Evolutionary conservation across 2,888 invertebrate genomes (phyloP).

Genomic region (Melieria picta): DNA sequence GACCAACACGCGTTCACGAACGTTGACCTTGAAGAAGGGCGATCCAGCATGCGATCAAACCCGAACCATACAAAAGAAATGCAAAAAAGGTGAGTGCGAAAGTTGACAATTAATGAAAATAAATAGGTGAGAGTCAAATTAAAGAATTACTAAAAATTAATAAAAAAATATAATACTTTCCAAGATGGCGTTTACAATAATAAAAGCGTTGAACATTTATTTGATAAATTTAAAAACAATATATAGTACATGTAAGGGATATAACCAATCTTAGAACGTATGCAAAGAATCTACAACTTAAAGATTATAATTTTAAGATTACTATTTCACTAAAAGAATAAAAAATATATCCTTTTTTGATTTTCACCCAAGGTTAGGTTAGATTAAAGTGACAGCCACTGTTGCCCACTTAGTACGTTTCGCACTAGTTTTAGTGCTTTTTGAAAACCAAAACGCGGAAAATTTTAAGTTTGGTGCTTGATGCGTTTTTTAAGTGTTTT

Average conservation of each 20-base stretch:
- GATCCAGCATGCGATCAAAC: slow-evolving; percentile 83
- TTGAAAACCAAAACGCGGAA: too few relatives aligned
- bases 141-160: background rate
- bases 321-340: too few relatives aligned
- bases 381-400: too few relatives aligned
- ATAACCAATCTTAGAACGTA: background rate
- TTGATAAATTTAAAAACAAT: too few relatives aligned
- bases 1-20: slow-evolving; percentile 83
- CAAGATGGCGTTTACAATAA: background rate
- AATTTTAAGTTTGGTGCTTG: too few relatives aligned
- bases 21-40: slow-evolving; percentile 86
- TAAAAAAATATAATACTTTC: too few relatives aligned
- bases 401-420: too few relatives aligned
- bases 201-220: background rate
- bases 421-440: too few relatives aligned
- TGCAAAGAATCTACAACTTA: background rate
- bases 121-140: background rate
- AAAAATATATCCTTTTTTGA: too few relatives aligned
- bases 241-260: background rate
- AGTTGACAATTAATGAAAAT: background rate
- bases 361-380: too few relatives aligned
- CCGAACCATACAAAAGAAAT: slow-evolving; percentile 89
- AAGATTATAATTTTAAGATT: too few relatives aligned
- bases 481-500: too few relatives aligned
- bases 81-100: slow-evolving; percentile 81